Percentiles rank a stretch among this genome's conserved stretches.
Conservation (phyloP, 1,140 invertebrate genomes). For the Goniozus legneri region DNA sequence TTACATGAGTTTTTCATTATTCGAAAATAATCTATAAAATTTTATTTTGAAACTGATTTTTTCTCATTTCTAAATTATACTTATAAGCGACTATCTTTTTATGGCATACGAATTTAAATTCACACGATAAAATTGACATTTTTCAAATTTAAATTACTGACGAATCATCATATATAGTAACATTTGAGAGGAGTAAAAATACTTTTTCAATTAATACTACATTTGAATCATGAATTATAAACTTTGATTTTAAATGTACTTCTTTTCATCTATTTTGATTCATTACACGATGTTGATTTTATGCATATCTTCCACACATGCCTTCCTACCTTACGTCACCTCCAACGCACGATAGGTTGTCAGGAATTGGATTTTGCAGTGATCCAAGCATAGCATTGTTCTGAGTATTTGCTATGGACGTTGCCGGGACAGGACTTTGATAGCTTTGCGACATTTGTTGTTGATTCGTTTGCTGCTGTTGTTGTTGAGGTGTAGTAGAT, state of each 20-base stretch:
- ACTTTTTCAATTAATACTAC: too few relatives aligned
- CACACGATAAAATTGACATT: too few relatives aligned
- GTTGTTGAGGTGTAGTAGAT: slow-evolving; percentile 34
- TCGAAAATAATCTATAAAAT: slow-evolving; percentile 1
- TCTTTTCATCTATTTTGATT: not conserved
- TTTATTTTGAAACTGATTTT: slow-evolving; percentile 11
- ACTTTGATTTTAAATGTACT: not conserved
- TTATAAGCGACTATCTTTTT: too few relatives aligned
- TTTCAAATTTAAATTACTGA: too few relatives aligned
- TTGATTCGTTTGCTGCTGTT: slow-evolving; percentile 27
- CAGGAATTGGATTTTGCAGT: slow-evolving; percentile 48
- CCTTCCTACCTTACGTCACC: slow-evolving; percentile 58
- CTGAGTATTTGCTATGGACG: slow-evolving; percentile 43
- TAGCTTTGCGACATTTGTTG: slow-evolving; percentile 51
- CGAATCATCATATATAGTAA: too few relatives aligned
- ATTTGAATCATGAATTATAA: not conserved
- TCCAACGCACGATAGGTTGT: slow-evolving; percentile 56
- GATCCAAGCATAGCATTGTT: slow-evolving; percentile 54
- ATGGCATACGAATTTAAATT: too few relatives aligned
- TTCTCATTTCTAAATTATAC: too few relatives aligned
- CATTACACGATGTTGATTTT: not conserved
- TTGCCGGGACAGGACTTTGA: slow-evolving; percentile 43
- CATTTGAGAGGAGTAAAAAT: too few relatives aligned
- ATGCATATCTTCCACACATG: slow-evolving; percentile 23
- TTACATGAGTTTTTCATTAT: too few relatives aligned